phyloP scores from a whole-genome alignment of 37 sponge, comb jelly and placozoan species.

The Petrosia ficiformis region DNA sequence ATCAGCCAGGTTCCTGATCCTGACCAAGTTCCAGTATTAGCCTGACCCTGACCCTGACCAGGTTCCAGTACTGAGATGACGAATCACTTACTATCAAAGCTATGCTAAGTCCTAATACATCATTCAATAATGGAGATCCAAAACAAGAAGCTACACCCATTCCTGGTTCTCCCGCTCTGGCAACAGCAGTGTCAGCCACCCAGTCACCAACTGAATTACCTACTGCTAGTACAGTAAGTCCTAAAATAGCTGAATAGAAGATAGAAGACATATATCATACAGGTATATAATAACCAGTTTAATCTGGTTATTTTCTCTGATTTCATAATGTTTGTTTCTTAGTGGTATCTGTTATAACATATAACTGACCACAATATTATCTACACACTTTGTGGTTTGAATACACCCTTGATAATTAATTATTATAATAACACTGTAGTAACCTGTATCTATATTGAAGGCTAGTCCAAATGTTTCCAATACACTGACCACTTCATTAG shows the following conservation, averaged over 20 bases:
- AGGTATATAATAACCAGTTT: not conserved
- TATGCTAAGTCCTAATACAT: constrained; percentile 87
- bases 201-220: constrained; percentile 93
- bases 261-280: not conserved
- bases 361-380: not conserved
- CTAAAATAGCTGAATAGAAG: constrained; percentile 68
- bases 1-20: too few relatives aligned
- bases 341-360: too few relatives aligned
- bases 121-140: constrained; percentile 89
- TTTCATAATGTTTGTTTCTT: too few relatives aligned
- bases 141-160: constrained; percentile 92
- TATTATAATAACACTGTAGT: too few relatives aligned
- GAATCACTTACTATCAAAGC: constrained; percentile 81
- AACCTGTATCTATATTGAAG: constrained; percentile 76
- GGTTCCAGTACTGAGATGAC: too few relatives aligned
- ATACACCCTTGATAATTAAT: not conserved
- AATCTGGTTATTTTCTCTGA: not conserved
- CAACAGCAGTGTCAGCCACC: constrained; percentile 90
- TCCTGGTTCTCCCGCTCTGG: constrained; percentile 79
- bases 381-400: not conserved
- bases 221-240: constrained; percentile 86
- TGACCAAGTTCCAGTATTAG: too few relatives aligned
- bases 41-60: too few relatives aligned
- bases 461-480: constrained; percentile 71
- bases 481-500: constrained; percentile 78